Conservation (phyloP, 2,888 invertebrate species). For the Rotaria magnacalcarata region DNA sequence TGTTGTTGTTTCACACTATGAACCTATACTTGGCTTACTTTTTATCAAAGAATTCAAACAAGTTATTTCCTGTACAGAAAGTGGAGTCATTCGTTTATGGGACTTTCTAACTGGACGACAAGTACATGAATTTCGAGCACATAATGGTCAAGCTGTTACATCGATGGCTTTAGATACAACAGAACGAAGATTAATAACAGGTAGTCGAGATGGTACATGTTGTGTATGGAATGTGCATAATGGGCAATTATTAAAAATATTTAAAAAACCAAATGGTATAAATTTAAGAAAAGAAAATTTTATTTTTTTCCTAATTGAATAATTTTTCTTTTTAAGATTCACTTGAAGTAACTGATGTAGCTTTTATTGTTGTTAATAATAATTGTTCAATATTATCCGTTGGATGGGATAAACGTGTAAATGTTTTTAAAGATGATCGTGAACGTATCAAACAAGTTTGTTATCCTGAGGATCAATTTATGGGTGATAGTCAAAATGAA, state of each 20-base stretch:
- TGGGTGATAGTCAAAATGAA: conserved; percentile 56
- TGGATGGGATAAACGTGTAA: conserved; percentile 59
- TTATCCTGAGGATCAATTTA: conserved; percentile 53
- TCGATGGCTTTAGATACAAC: conserved; percentile 59
- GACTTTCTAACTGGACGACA: conserved; percentile 58
- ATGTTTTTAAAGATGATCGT: conserved; percentile 55
- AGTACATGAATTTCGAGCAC: conserved; percentile 59
- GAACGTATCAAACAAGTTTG: conserved; percentile 54
- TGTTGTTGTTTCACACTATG: conserved; percentile 57
- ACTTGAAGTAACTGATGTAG: conserved; percentile 42
- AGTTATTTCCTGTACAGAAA: conserved; percentile 57
- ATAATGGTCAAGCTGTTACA: conserved; percentile 57
- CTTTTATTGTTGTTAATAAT: conserved; percentile 42
- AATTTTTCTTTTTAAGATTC: neutral
- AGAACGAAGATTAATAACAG: conserved; percentile 57
- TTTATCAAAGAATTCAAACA: conserved; percentile 59
- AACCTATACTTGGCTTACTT: conserved; percentile 55
- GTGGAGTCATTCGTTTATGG: conserved; percentile 59
- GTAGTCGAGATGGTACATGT: conserved; percentile 57
- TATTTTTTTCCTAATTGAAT: too few species aligned
- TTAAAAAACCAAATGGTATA: conserved; percentile 49
- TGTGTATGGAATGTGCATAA: conserved; percentile 60
- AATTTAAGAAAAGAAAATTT: too few species aligned
- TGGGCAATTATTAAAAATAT: conserved; percentile 56
- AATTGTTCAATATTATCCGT: conserved; percentile 58